phyloP scores from a whole-genome alignment of 2,888 invertebrate genomes.

The Polyploca ridens region DNA sequence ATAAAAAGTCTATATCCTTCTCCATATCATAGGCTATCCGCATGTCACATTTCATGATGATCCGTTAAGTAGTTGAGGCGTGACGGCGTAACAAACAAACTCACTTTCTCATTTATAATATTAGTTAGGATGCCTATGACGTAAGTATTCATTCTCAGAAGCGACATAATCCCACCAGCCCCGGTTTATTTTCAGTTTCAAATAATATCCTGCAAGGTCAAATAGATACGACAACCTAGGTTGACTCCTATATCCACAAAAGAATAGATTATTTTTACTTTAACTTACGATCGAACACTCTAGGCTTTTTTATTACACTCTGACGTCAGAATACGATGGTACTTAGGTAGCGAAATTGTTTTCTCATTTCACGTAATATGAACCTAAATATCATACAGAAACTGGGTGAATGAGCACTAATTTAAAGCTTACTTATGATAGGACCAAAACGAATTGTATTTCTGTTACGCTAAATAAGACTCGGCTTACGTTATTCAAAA shows the following conservation, averaged over 20 bases:
- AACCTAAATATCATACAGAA: background rate
- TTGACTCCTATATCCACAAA: constrained; percentile 4
- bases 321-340: constrained; percentile 1
- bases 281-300: background rate
- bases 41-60: too few relatives aligned
- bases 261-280: constrained; percentile 4
- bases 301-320: background rate
- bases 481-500: too few relatives aligned
- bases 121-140: too few relatives aligned
- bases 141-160: background rate
- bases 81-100: too few relatives aligned
- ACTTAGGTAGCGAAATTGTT: background rate
- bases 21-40: too few relatives aligned
- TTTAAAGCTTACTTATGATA: background rate
- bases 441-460: background rate
- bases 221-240: background rate
- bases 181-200: background rate
- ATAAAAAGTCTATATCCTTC: too few relatives aligned
- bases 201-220: background rate
- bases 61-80: too few relatives aligned
- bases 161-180: background rate
- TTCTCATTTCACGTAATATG: background rate
- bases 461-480: background rate
- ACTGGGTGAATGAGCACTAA: background rate
- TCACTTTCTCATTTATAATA: too few relatives aligned